Conservation (phyloP, 2,888 invertebrate genomes). For the Drosophila falleni region DNA sequence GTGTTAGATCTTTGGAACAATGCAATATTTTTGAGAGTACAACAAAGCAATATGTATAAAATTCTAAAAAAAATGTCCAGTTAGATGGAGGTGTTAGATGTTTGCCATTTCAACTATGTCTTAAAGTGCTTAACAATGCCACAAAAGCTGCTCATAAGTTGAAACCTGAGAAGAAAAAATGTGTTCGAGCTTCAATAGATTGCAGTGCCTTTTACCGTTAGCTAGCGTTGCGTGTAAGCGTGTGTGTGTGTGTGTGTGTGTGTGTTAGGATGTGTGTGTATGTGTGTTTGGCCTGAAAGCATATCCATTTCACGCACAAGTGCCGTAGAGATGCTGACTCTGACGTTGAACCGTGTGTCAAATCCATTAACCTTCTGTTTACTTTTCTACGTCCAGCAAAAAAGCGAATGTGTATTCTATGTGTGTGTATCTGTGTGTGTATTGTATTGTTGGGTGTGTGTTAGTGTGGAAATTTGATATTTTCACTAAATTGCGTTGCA, state of each 20-base stretch:
- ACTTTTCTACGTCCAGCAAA: conserved; percentile 80
- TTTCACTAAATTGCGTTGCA: conserved; percentile 81
- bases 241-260: conserved; percentile 42
- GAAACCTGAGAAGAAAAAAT: conserved; percentile 46
- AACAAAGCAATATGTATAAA: neutral
- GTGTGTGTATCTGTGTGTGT: conserved; percentile 28
- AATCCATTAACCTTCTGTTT: conserved; percentile 85
- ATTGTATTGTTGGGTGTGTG: conserved; percentile 14
- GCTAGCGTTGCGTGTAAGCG: conserved; percentile 4
- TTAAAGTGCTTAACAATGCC: conserved; percentile 42
- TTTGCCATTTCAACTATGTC: neutral
- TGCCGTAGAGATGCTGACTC: conserved; percentile 58
- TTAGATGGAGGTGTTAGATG: neutral
- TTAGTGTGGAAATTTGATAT: conserved; percentile 79
- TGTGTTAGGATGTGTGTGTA: conserved; percentile 43
- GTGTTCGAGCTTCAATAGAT: conserved; percentile 27
- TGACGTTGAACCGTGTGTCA: conserved; percentile 78
- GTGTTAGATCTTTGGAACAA: neutral
- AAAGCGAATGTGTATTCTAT: conserved; percentile 31
- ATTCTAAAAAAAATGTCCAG: neutral
- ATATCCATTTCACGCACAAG: conserved; percentile 82
- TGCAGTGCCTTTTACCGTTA: conserved; percentile 59
- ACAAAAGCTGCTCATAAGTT: conserved; percentile 32
- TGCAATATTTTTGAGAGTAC: neutral
- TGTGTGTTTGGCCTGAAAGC: conserved; percentile 72